A percentile compares a stretch with the other conserved stretches of the same genome.
These are phyloP conservation scores for Tribolium madens DNA, from an alignment of 1,140 invertebrate genomes.

Conservation along the genomic window DNA sequence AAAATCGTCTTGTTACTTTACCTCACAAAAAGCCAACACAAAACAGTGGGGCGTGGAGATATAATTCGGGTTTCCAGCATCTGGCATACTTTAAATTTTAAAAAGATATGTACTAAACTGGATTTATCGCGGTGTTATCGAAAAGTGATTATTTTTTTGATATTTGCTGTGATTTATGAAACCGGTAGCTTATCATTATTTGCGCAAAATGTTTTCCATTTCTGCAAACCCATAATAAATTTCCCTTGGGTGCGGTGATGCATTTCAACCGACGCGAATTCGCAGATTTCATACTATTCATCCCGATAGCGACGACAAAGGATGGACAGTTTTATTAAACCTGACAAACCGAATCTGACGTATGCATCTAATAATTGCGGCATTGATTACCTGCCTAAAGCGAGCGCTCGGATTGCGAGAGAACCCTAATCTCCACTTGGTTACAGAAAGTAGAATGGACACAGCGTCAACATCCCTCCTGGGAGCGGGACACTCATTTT, in stretches of 20 bases:
- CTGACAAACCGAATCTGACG: slow-evolving; percentile 29
- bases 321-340: slow-evolving; percentile 29
- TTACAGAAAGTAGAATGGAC: slow-evolving; percentile 15
- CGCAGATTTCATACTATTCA: slow-evolving; percentile 26
- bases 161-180: slow-evolving; percentile 28
- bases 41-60: not conserved
- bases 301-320: slow-evolving; percentile 17
- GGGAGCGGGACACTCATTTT: slow-evolving; percentile 9
- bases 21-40: not conserved
- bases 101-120: slow-evolving; percentile 10
- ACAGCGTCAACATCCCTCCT: slow-evolving; percentile 4
- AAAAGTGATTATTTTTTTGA: slow-evolving; percentile 30
- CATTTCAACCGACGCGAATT: slow-evolving; percentile 29
- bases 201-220: slow-evolving; percentile 28
- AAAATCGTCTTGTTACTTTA: slow-evolving; percentile 25
- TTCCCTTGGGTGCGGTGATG: slow-evolving; percentile 25
- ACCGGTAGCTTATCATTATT: slow-evolving; percentile 30
- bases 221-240: slow-evolving; percentile 29
- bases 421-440: slow-evolving; percentile 15
- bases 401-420: not conserved
- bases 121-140: slow-evolving; percentile 17
- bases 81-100: slow-evolving; percentile 7
- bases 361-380: slow-evolving; percentile 37
- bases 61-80: not conserved
- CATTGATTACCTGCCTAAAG: slow-evolving; percentile 26